Evolutionary conservation across 2,888 invertebrate species (phyloP).

Genomic region (Meganola albula): DNA sequence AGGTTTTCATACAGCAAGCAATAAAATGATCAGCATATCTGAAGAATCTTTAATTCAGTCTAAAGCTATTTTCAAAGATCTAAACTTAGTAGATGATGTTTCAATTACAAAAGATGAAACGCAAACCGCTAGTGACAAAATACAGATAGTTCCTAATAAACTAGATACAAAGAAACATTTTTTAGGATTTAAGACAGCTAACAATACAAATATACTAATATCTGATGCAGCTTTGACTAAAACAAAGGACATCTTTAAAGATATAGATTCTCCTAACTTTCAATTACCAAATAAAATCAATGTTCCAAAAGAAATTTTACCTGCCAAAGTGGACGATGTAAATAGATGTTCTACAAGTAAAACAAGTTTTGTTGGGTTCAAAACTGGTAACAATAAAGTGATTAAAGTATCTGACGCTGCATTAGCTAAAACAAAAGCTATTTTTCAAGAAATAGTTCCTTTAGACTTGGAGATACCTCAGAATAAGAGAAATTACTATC

Average conservation of each 20-base stretch:
- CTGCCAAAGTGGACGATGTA: neutral
- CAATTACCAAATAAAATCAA: neutral
- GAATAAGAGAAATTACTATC: neutral
- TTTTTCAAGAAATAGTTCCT: slow-evolving; percentile 29
- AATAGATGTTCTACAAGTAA: neutral
- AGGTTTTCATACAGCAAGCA: slow-evolving; percentile 14
- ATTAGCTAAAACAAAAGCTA: slow-evolving; percentile 25
- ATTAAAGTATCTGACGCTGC: slow-evolving; percentile 23
- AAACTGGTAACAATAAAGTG: slow-evolving; percentile 25
- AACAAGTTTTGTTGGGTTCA: slow-evolving; percentile 11
- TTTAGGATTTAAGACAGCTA: slow-evolving; percentile 26
- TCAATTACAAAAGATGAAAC: neutral
- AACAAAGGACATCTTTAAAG: slow-evolving; percentile 42
- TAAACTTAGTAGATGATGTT: slow-evolving; percentile 6
- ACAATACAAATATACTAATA: slow-evolving; percentile 28
- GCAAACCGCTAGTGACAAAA: neutral
- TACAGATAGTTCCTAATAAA: neutral
- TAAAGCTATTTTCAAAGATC: slow-evolving; percentile 14
- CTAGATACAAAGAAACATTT: neutral
- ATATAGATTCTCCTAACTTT: slow-evolving; percentile 22
- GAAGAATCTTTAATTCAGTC: slow-evolving; percentile 8
- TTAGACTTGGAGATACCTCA: neutral
- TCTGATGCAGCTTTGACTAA: slow-evolving; percentile 40
- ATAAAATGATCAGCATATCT: slow-evolving; percentile 9
- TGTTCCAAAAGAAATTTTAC: neutral